A percentile compares a stretch with the other conserved stretches of the same genome.
phyloP scores from a whole-genome alignment of 1,140 invertebrate species.

The Drosophila lacertosa region DNA sequence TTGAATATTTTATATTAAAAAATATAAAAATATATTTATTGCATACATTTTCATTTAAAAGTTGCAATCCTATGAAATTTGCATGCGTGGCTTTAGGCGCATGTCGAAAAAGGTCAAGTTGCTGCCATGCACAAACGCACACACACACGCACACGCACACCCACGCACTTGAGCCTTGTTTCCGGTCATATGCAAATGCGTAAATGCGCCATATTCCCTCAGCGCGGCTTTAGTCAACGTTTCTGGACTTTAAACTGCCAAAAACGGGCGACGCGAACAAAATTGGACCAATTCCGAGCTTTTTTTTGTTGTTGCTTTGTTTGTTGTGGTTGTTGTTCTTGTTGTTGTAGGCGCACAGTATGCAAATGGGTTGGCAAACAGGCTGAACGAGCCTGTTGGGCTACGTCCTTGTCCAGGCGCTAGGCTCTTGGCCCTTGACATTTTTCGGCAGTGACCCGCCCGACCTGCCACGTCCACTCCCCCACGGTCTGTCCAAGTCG shows the following conservation, averaged over 20 bases:
- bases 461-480: background rate
- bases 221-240: background rate
- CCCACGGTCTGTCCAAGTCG: slow-evolving; percentile 4
- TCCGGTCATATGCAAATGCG: slow-evolving; percentile 49
- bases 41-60: background rate
- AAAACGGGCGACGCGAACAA: slow-evolving; percentile 61
- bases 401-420: slow-evolving; percentile 40
- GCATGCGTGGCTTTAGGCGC: slow-evolving; percentile 15
- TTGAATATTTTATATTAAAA: background rate
- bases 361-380: slow-evolving; percentile 52
- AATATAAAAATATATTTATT: background rate
- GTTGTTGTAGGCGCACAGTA: slow-evolving; percentile 35
- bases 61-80: background rate
- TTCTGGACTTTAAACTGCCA: slow-evolving; percentile 39
- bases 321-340: slow-evolving; percentile 1
- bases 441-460: slow-evolving; percentile 46
- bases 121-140: slow-evolving; percentile 3
- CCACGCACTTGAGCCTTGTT: slow-evolving; percentile 1
- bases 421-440: slow-evolving; percentile 62
- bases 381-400: slow-evolving; percentile 3
- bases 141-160: slow-evolving; percentile 4
- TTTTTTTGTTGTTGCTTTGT: slow-evolving; percentile 7
- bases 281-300: slow-evolving; percentile 63
- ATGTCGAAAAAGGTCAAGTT: slow-evolving; percentile 35
- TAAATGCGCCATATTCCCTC: slow-evolving; percentile 29